These are phyloP conservation scores for Zeuzera pyrina DNA, from an alignment of 2,888 invertebrate genomes.

Conservation along the genomic window DNA sequence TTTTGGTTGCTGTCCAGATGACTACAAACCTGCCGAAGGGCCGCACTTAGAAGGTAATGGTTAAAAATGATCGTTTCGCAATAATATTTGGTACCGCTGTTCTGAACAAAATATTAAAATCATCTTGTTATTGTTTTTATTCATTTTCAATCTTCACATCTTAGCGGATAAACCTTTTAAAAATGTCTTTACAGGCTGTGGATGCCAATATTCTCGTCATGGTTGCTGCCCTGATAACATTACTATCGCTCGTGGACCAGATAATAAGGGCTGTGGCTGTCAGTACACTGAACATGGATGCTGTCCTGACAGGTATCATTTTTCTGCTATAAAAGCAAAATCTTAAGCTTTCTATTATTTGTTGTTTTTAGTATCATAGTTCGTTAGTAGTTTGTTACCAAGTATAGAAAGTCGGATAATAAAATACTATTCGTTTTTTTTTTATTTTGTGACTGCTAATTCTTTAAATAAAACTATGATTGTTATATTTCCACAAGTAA, in stretches of 20 bases:
- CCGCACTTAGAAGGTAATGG: slow-evolving; percentile 79
- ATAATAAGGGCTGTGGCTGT: slow-evolving; percentile 88
- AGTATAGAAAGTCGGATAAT: too few species aligned
- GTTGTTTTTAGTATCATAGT: too few species aligned
- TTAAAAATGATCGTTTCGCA: neutral
- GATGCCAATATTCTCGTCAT: slow-evolving; percentile 82
- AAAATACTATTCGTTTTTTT: too few species aligned
- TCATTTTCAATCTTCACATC: too few species aligned
- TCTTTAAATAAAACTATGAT: too few species aligned
- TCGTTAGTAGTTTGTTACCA: too few species aligned
- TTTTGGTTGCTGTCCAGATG: slow-evolving; percentile 94
- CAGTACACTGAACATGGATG: slow-evolving; percentile 83
- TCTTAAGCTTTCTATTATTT: neutral
- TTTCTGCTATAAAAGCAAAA: too few species aligned
- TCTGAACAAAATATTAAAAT: too few species aligned
- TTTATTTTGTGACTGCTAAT: too few species aligned
- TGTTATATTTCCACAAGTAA: too few species aligned
- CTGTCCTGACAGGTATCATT: slow-evolving; percentile 87
- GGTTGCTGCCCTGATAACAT: slow-evolving; percentile 91
- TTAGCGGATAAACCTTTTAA: too few species aligned
- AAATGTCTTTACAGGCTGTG: slow-evolving; percentile 83
- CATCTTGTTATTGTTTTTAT: slow-evolving; percentile 8
- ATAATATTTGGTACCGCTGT: too few species aligned
- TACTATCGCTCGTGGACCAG: slow-evolving; percentile 84
- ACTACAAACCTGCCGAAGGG: slow-evolving; percentile 85